Evolutionary conservation across 1,140 invertebrate species (phyloP).

Genomic region (Stegodyphus mimosarum): DNA sequence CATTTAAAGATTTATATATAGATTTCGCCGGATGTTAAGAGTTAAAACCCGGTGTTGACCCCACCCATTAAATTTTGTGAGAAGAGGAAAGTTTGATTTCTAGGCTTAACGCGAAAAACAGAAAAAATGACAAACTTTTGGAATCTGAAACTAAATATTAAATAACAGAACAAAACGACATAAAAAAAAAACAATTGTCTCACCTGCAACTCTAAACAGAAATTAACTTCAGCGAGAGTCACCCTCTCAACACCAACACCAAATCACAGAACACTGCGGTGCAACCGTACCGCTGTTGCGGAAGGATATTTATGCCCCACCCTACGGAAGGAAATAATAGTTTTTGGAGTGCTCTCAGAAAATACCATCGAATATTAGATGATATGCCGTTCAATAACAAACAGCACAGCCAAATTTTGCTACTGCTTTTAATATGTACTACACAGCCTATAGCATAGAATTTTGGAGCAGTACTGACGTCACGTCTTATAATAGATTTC

Average conservation of each 20-base stretch:
- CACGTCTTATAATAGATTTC: slow-evolving; percentile 45
- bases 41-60: slow-evolving; percentile 54
- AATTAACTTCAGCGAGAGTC: neutral
- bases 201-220: slow-evolving; percentile 50
- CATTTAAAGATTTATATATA: no score
- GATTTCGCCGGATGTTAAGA: no score
- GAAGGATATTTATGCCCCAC: slow-evolving; percentile 58
- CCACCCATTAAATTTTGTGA: slow-evolving; percentile 54
- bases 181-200: slow-evolving; percentile 16
- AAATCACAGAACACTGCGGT: slow-evolving; percentile 52
- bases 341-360: slow-evolving; percentile 18
- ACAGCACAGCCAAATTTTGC: neutral
- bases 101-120: slow-evolving; percentile 31
- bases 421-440: neutral
- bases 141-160: neutral
- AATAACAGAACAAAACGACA: neutral
- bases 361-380: slow-evolving; percentile 31
- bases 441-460: neutral
- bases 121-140: neutral
- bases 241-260: slow-evolving; percentile 38
- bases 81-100: neutral
- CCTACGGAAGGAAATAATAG: slow-evolving; percentile 57
- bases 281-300: slow-evolving; percentile 52
- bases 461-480: slow-evolving; percentile 41
- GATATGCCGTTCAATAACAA: neutral